Percentiles rank a stretch among this genome's conserved stretches.
Conservation (phyloP, 2,113 vertebrate genomes). For the Tiliqua scincoides region DNA sequence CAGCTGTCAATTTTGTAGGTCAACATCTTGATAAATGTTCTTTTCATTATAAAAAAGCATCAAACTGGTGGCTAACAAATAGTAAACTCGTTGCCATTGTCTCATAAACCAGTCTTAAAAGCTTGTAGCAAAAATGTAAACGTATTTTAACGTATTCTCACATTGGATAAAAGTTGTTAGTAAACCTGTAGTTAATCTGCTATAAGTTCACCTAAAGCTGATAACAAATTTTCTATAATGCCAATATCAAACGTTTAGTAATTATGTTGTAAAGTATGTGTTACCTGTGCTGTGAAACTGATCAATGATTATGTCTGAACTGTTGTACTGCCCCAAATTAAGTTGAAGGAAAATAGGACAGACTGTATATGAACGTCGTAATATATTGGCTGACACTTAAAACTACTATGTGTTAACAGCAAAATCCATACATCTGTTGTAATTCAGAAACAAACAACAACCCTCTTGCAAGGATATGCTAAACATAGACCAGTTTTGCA, state of each 20-base stretch:
- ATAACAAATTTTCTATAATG: constrained; percentile 20
- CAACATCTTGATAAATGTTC: not conserved
- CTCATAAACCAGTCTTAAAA: constrained; percentile 24
- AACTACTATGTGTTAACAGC: not conserved
- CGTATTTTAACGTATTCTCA: constrained; percentile 23
- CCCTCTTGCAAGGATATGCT: not conserved
- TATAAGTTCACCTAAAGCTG: not conserved
- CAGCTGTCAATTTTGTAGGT: constrained; percentile 12
- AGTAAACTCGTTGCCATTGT: constrained; percentile 1
- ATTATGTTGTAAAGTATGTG: constrained; percentile 8
- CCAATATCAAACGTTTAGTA: constrained; percentile 9
- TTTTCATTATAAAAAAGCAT: constrained; percentile 22
- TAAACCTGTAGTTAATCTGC: constrained; percentile 11
- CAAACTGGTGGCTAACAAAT: constrained; percentile 20
- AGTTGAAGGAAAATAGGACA: not conserved
- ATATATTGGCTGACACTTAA: constrained; percentile 11
- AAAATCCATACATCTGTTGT: not conserved
- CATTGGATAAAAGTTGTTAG: not conserved
- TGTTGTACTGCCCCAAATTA: not conserved
- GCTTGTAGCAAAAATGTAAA: constrained; percentile 42
- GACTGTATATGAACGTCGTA: not conserved
- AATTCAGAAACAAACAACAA: not conserved
- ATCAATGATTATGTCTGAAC: not conserved
- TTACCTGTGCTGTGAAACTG: not conserved
- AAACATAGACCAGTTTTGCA: not conserved